A percentile compares a stretch with the other conserved stretches of the same genome.
Evolutionary conservation across 2,113 vertebrate species (phyloP).

Genomic region (Panthera leo): DNA sequence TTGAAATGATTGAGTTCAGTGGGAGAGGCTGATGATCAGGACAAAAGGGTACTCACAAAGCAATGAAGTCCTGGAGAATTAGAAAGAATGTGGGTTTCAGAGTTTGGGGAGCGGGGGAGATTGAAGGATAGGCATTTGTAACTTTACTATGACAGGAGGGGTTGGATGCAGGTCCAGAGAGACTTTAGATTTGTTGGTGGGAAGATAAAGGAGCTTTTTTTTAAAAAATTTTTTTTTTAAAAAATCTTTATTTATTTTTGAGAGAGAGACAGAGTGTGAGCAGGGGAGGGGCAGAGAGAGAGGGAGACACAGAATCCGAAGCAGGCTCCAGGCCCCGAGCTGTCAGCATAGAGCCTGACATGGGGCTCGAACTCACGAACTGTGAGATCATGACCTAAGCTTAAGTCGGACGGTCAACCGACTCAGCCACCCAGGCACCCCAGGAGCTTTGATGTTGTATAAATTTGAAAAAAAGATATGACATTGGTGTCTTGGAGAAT

Average conservation of each 20-base stretch:
- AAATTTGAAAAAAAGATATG: not conserved
- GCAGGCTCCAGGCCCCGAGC: no score
- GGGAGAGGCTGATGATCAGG: not conserved
- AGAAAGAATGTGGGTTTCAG: not conserved
- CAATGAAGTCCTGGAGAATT: not conserved
- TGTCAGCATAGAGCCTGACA: no score
- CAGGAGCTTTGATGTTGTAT: not conserved
- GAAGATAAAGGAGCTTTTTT: not conserved
- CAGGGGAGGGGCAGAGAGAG: no score
- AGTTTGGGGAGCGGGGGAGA: no score
- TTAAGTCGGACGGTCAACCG: no score
- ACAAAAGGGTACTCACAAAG: not conserved
- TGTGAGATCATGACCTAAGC: no score
- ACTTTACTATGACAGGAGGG: not conserved
- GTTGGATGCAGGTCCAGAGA: not conserved
- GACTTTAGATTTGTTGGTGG: not conserved
- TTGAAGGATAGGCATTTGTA: not conserved
- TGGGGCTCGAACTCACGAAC: no score
- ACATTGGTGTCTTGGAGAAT: not conserved
- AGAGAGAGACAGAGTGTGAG: no score
- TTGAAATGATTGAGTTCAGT: not conserved
- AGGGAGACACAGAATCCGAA: no score
- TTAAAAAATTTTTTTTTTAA: no score
- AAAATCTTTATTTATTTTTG: no score
- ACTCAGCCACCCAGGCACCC: no score